Base-by-base conservation (phyloP, 2,113 vertebrate genomes). In the Lontra canadensis region DNA sequence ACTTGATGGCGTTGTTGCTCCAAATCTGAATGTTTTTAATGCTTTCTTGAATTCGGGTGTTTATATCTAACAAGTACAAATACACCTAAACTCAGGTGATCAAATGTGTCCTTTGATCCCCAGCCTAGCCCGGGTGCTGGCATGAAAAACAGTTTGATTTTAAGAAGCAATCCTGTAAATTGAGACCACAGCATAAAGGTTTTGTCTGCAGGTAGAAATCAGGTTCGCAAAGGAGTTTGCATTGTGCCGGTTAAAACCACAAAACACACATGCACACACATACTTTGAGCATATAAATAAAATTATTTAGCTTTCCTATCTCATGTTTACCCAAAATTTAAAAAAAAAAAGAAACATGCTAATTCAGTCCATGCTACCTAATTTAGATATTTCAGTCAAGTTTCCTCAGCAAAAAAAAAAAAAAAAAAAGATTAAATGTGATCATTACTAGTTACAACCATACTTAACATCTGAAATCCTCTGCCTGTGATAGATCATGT, bases 1-100 rank as follows among this genome's bases (percentile, higher is more conserved):
- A 1, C 21, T n/a, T 49, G 1, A 18, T 2, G 61, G 23, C 2
- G 0, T 0, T 12, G 6, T 14, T 10, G 5, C 2, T 8, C 13
- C 36, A 55, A 34, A 49, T 14, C 39, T 63, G 2, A 1, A 29
- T 2, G 34, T 34, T 59, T 3, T 15, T 34, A 23, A 6, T 31
- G 29, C 9, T 71, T 23, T 15, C 80, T 36, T 1, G 4, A 69
- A n/a, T 85, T n/a, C 34, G 7, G 0, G 21, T 39, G 55, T 29
- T 25, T 52, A 21, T 18, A 34, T 31, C 36, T 29, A 21, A 44
- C 23, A 23, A 26, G 14, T 13, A 52, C 34, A 15, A 23, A 29
- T 11, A 31, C 3, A 11, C 18, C 49, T 57, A 26, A 12, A 57
- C 44, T 7, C 18, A 39, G 23, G 8, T 4, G 29, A 42, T 44